These are phyloP conservation scores for Unio delphinus DNA, from an alignment of 2,888 invertebrate genomes.

Conservation along the genomic window DNA sequence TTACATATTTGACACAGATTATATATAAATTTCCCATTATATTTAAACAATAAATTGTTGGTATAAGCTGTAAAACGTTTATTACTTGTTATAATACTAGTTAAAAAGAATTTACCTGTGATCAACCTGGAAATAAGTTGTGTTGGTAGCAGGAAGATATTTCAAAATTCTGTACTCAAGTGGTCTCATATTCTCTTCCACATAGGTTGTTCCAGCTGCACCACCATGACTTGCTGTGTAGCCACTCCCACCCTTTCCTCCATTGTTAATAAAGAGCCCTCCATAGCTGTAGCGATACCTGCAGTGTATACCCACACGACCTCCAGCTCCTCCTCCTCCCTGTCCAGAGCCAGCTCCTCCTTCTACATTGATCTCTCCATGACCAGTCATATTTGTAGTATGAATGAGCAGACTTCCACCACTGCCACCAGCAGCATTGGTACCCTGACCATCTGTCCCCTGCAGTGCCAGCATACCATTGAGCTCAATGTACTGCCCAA, in stretches of 20 bases:
- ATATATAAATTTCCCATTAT: too few species aligned
- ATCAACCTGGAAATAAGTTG: constrained; percentile 52
- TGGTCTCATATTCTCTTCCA: constrained; percentile 55
- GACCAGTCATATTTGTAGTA: constrained; percentile 56
- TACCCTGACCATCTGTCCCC: constrained; percentile 41
- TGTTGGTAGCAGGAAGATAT: constrained; percentile 37
- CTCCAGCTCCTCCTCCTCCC: constrained; percentile 49
- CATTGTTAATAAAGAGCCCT: constrained; percentile 46
- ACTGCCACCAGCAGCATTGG: constrained; percentile 53
- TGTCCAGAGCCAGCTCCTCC: constrained; percentile 49
- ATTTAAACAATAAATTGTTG: too few species aligned
- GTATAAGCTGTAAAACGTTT: too few species aligned
- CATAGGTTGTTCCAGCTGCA: constrained; percentile 57
- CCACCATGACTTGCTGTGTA: constrained; percentile 31
- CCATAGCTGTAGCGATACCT: constrained; percentile 52
- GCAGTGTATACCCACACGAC: constrained; percentile 53
- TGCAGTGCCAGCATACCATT: constrained; percentile 49
- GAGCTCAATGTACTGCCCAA: constrained; percentile 50
- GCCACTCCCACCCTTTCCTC: constrained; percentile 36
- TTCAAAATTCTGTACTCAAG: constrained; percentile 55
- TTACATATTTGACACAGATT: too few species aligned
- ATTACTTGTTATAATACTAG: background rate
- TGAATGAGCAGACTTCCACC: constrained; percentile 53
- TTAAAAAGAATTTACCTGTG: constrained; percentile 19
- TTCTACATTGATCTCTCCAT: constrained; percentile 51